Percentiles rank a stretch among this genome's conserved stretches.
Evolutionary conservation across 2,888 invertebrate species (phyloP).

Genomic region (Pristionchus arcanus): DNA sequence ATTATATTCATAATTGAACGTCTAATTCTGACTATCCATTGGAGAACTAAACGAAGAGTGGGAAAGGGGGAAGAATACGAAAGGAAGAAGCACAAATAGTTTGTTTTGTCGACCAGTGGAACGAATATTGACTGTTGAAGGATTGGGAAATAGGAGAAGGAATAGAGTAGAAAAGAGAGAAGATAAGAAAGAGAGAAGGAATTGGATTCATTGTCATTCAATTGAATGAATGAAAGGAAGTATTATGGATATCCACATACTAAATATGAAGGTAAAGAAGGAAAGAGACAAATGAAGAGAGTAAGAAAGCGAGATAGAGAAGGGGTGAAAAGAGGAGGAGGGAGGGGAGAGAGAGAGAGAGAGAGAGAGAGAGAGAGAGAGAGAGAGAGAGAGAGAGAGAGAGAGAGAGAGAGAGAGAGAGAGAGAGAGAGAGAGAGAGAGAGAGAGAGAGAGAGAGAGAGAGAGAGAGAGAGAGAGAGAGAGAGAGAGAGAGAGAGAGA

Average conservation of each 20-base stretch:
- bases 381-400: not conserved
- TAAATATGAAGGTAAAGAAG: not conserved
- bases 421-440: not conserved
- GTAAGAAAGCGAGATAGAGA: slow-evolving; percentile 18
- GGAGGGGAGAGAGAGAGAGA: slow-evolving; percentile 22
- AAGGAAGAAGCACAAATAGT: slow-evolving; percentile 28
- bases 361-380: not conserved
- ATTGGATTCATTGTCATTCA: not conserved
- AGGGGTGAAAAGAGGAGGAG: not conserved
- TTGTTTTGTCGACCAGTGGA: slow-evolving; percentile 18
- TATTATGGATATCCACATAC: no score
- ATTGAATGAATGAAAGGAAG: not conserved
- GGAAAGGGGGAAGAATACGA: not conserved
- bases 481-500: not conserved
- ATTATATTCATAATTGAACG: not conserved
- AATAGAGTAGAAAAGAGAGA: not conserved
- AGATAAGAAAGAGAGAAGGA: not conserved
- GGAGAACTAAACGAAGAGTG: not conserved
- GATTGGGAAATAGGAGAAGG: not conserved
- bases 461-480: not conserved
- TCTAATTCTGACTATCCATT: no score
- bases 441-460: not conserved
- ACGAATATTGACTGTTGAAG: slow-evolving; percentile 38
- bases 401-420: not conserved
- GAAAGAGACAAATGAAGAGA: not conserved